Percentiles rank a stretch among this genome's conserved stretches.
phyloP scores from a whole-genome alignment of 2,888 invertebrate species.

The Catocala nupta region DNA sequence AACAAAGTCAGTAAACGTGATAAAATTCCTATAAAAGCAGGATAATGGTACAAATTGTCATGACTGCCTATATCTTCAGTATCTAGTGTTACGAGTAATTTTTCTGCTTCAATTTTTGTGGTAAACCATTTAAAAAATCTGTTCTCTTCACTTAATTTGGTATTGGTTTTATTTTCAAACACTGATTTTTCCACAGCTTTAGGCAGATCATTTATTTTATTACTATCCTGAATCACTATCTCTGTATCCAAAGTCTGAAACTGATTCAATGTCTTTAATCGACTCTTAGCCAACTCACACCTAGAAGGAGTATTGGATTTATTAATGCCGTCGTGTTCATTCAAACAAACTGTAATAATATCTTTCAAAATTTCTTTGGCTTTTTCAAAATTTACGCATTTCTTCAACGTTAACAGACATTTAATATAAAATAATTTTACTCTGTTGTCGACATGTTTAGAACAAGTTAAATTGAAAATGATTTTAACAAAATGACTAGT shows the following conservation, averaged over 20 bases:
- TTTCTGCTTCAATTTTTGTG: conserved; percentile 22
- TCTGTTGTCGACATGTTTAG: conserved; percentile 31
- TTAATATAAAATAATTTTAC: conserved; percentile 32
- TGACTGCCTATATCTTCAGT: conserved; percentile 22
- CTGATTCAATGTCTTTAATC: conserved; percentile 29
- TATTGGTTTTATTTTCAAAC: conserved; percentile 20
- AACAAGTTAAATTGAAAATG: conserved; percentile 31
- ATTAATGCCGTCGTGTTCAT: conserved; percentile 23
- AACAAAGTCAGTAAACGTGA: conserved; percentile 21
- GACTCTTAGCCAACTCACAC: conserved; percentile 23
- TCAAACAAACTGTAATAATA: conserved; percentile 24
- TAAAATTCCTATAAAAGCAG: conserved; percentile 25
- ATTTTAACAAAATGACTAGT: conserved; percentile 29
- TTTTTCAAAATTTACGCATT: conserved; percentile 24
- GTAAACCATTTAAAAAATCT: conserved; percentile 23
- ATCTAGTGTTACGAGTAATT: conserved; percentile 22
- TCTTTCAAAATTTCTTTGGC: conserved; percentile 30
- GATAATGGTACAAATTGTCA: conserved; percentile 27
- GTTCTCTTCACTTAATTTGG: conserved; percentile 22
- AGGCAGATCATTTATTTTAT: conserved; percentile 27
- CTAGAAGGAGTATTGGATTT: conserved; percentile 22
- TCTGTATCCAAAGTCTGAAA: conserved; percentile 27
- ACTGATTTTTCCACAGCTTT: conserved; percentile 24
- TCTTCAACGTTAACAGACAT: conserved; percentile 25
- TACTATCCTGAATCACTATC: conserved; percentile 24